Evolutionary conservation across 2,113 vertebrate genomes (phyloP), one percentile per base, ranked within the genome.

Genomic region (Urocynchramus pylzowi): DNA sequence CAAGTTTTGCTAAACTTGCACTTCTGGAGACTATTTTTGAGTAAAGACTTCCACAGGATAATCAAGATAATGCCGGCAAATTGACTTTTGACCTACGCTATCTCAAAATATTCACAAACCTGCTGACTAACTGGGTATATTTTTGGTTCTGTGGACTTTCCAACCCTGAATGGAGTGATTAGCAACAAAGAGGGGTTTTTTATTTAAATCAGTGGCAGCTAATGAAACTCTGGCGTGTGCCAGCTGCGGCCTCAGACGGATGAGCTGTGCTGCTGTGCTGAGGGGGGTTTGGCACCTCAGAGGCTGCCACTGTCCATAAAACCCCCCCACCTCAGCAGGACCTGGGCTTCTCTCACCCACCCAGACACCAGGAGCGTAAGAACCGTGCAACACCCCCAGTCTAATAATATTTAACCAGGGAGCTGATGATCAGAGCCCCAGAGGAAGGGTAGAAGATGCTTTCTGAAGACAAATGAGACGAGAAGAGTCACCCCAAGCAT

Each of bases 61-160:
- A 96, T 92, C 83, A 97, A 93, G 86, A 95, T 93, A 90, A 91
- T 68, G 84, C 56, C 0, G 0, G 60, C 76, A 92, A 97, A 71
- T 49, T 91, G 94, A 92, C 96, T 92, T 95, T 70, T 89, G 91
- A 95, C 86, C 95, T 75, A 67, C 76, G 49, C 26, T 37, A 37
- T 81, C 88, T 95, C 76, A 90, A 89, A 95, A 93, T 95, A 96
- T 52, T 93, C 91, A 70, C 60, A 95, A 84, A 67, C 47, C 68
- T 75, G 86, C 89, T 96, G 96, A 97, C 89, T 95, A 90, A 90
- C 80, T 0, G 24, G n/a, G 33, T 75, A 2, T 90, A 92, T 92
- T 89, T 96, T 92, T 84, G 39, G 56, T 49, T 89, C 73, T 70
- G 64, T 89, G 91, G 91, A 90, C 83, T 89, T 96, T 75, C 84